Evolutionary conservation across 2,888 invertebrate genomes (phyloP), one percentile per base, ranked within the genome.

Genomic region (Sturmia bella): DNA sequence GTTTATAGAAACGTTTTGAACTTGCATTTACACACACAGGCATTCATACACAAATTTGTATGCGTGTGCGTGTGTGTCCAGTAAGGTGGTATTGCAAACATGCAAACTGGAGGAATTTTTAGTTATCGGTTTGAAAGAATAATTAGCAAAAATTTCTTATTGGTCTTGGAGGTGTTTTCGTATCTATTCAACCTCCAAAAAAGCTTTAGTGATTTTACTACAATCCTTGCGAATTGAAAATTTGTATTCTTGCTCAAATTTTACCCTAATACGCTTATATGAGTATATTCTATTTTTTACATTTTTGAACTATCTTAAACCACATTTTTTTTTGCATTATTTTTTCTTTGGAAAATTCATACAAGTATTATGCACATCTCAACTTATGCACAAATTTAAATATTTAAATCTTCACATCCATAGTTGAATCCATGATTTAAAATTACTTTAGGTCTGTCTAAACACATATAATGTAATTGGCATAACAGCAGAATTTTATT

Each of bases 401-500:
- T 63, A 63, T 63, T 32, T 63, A 32, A 73, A 63, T 12, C 63
- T 54, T 43, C 43, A 54, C 15, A 54, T 13, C 27, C 21, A 32
- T 15, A 45, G 37, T 17, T 15, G 17, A 64, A 13, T 24, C 9
- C 41, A 37, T 64, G 19, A 56, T 56, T 45, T n/a, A 19, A 17
- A 43, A 69, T 59, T 41, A 3, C 9, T 41, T 19, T 37, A 37
- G 15, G 43, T 45, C 1, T 41, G 41, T 41, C 41, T 3, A 11
- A n/a, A 37, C n/a, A n/a, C n/a, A n/a, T n/a, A n/a, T n/a, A n/a
- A n/a, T n/a, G n/a, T 17, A 63, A 32, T 52, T 61, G 50, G 17
- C 37, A 52, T 57, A 32, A 72, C 57, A 78, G 52, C 19, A 41
- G 32, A 72, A 66, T 78, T 72, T 24, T 57, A 66, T 66, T 64